Conservation (phyloP, 2,113 vertebrate genomes). For the Anhinga rufa region DNA sequence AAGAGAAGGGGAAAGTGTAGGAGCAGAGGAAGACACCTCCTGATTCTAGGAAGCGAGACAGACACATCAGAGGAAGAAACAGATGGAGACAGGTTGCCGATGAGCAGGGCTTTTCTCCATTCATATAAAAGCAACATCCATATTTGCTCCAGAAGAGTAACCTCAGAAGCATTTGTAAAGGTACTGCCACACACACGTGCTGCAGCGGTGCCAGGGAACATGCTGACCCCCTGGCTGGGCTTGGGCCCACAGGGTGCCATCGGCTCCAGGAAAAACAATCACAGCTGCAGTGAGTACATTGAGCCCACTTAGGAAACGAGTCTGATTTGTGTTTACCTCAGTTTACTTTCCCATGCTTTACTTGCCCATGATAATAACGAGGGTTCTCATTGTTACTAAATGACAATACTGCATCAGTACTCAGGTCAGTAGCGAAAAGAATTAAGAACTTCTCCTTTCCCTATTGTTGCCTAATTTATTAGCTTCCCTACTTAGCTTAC, state of each 20-base stretch:
- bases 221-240: neutral
- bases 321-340: neutral
- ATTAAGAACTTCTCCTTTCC: neutral
- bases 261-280: too few species aligned
- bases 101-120: neutral
- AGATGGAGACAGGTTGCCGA: neutral
- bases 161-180: neutral
- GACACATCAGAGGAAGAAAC: neutral
- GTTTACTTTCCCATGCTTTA: neutral
- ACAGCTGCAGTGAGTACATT: neutral
- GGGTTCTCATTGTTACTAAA: neutral
- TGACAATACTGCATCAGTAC: neutral
- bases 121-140: neutral
- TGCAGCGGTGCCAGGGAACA: neutral
- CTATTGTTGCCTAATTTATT: neutral
- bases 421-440: neutral
- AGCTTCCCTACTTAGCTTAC: neutral
- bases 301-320: neutral
- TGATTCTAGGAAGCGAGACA: neutral
- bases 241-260: too few species aligned
- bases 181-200: neutral
- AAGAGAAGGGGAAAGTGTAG: neutral
- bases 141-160: neutral
- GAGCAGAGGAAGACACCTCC: neutral
- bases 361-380: neutral